Conservation (phyloP, 2,888 invertebrate species). For the Drosophila kokeensis region DNA sequence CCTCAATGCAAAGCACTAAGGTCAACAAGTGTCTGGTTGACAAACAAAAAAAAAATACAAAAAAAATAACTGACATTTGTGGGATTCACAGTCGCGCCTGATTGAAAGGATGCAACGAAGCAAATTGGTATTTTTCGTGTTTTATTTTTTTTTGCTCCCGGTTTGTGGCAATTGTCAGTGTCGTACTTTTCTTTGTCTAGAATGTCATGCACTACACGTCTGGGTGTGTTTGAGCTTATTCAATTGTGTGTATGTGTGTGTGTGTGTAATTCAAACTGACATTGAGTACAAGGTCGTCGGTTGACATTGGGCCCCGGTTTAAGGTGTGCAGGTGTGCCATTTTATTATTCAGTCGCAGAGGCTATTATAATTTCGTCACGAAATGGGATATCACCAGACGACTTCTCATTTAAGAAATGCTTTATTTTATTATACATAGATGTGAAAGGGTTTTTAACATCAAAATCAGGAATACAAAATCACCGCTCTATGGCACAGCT, state of each 20-base stretch:
- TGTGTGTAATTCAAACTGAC: constrained; percentile 32
- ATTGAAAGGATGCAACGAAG: constrained; percentile 46
- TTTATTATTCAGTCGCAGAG: constrained; percentile 25
- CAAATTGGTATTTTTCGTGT: constrained; percentile 36
- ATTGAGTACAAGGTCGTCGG: constrained; percentile 68
- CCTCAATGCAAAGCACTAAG: constrained; percentile 28
- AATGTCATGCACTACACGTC: constrained; percentile 9
- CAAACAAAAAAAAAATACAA: constrained; percentile 2
- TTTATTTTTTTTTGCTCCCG: background rate
- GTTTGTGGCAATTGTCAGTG: constrained; percentile 27
- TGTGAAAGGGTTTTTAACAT: background rate
- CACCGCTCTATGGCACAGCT: background rate
- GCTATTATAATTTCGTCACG: background rate
- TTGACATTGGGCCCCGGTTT: constrained; percentile 66
- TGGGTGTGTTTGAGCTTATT: constrained; percentile 8
- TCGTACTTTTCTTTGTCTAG: constrained; percentile 34
- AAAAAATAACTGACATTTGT: constrained; percentile 12
- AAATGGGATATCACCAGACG: background rate
- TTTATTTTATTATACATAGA: background rate
- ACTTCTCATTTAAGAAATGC: background rate
- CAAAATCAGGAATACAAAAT: background rate
- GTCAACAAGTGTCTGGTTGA: constrained; percentile 72
- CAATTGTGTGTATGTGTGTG: constrained; percentile 2
- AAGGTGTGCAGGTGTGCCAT: constrained; percentile 44
- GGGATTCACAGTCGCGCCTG: constrained; percentile 12